Evolutionary conservation across 1,140 invertebrate species (phyloP), one percentile per base, ranked within the genome.

Genomic region (Drosophila micromelanica): DNA sequence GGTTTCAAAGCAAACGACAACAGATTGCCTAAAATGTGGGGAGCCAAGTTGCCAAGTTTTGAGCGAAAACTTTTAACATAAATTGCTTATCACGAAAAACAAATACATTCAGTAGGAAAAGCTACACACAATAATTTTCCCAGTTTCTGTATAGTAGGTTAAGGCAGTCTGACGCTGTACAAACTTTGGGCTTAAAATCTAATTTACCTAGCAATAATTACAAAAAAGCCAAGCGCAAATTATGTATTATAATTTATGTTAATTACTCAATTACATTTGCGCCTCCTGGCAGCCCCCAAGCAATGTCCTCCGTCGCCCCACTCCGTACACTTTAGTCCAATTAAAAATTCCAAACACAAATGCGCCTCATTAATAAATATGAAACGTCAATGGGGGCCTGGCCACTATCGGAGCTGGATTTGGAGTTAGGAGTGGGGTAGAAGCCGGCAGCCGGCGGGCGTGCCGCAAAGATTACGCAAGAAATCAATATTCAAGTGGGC

Each of bases 281-380:
- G 84, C 76, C 78, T 59, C 69, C 67, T 43, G 57, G 73, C 68
- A 59, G 35, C 51, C 57, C 23, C 27, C 65, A 49, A 30, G 62
- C 62, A 13, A 15, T n/a, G 37, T 2, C 20, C 5, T 0, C 27
- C 20, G 27, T 0, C 27, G 27, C 15, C 30, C 32, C 48, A 15
- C 20, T 20, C n/a, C 5, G 12, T 8, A 67, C 79, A 62, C 51
- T 69, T 55, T 59, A 37, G 54, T 61, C 76, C 79, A 89, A 89
- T 91, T 91, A 91, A 82, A 91, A 91, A 91, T 91, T 91, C 90
- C 81, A 73, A 90, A 91, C 90, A 87, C 85, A 91, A 91, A 91
- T 90, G 84, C 74, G 89, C 70, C 85, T 85, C 85, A 90, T 90
- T 90, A 90, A 90, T 90, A 90, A 90, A 90, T 90, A 90, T 87